Conservation (phyloP, 1,140 invertebrate species). For the Temnothorax curvispinosus region DNA sequence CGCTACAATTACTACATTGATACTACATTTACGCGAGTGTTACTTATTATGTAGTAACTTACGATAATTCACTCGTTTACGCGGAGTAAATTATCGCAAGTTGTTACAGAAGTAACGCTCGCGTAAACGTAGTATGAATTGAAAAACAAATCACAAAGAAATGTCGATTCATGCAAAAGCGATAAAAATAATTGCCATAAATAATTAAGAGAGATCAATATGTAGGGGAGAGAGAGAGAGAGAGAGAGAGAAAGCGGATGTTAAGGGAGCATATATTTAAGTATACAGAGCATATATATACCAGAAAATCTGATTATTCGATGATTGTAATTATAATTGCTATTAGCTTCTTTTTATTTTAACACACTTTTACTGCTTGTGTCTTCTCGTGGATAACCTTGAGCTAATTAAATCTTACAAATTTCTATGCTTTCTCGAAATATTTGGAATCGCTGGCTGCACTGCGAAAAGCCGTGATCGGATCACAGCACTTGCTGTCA, state of each 20-base stretch:
- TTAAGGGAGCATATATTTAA: neutral
- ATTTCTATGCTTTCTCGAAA: constrained; percentile 53
- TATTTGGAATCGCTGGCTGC: constrained; percentile 3
- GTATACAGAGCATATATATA: neutral
- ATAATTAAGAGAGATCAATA: neutral
- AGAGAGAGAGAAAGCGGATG: neutral
- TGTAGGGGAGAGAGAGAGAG: neutral
- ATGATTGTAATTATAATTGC: neutral
- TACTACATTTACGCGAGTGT: too few species aligned
- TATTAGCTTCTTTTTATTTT: neutral
- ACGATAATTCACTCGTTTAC: too few species aligned
- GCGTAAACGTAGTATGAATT: neutral
- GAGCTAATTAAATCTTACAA: neutral
- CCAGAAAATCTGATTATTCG: neutral
- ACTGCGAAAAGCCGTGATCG: constrained; percentile 23
- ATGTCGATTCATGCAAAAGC: neutral
- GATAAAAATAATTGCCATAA: neutral
- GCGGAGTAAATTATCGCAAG: too few species aligned
- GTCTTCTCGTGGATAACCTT: neutral
- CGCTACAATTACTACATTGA: too few species aligned
- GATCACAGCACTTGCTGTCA: constrained; percentile 66
- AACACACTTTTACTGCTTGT: neutral
- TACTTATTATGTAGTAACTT: too few species aligned
- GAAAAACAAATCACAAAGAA: neutral
- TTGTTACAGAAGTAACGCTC: too few species aligned